phyloP scores from a whole-genome alignment of 1,140 invertebrate genomes.

The Schlechtendalia chinensis region DNA sequence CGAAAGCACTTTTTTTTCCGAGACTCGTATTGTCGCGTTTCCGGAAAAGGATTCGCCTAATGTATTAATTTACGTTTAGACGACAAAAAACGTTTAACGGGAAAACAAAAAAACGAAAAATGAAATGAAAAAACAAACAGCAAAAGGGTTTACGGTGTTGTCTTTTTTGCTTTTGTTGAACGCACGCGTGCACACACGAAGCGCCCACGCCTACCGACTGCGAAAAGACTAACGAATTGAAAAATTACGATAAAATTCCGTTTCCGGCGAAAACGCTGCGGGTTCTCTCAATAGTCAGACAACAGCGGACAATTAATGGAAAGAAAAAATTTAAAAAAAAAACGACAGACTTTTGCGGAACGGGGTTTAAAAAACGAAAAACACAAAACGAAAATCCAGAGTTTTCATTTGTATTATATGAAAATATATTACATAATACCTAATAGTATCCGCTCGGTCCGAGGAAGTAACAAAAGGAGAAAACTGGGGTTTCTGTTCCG shows the following conservation, averaged over 20 bases:
- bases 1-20: not conserved
- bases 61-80: conserved; percentile 10
- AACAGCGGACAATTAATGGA: not conserved
- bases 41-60: not conserved
- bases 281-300: not conserved
- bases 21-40: not conserved
- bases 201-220: too few relatives aligned
- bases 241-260: not conserved
- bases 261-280: not conserved
- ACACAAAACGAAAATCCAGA: not conserved
- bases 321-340: not conserved
- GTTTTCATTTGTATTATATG: not conserved
- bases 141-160: too few relatives aligned
- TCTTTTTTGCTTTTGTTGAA: not conserved
- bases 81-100: not conserved
- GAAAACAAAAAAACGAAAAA: too few relatives aligned
- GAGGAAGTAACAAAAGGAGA: not conserved
- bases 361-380: not conserved
- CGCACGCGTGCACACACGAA: not conserved
- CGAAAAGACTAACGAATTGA: not conserved
- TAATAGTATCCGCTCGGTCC: not conserved
- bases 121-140: too few relatives aligned
- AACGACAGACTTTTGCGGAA: not conserved
- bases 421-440: not conserved
- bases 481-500: not conserved